phyloP scores from a whole-genome alignment of 2,797 vertebrate species.

The Okamejei kenojei region DNA sequence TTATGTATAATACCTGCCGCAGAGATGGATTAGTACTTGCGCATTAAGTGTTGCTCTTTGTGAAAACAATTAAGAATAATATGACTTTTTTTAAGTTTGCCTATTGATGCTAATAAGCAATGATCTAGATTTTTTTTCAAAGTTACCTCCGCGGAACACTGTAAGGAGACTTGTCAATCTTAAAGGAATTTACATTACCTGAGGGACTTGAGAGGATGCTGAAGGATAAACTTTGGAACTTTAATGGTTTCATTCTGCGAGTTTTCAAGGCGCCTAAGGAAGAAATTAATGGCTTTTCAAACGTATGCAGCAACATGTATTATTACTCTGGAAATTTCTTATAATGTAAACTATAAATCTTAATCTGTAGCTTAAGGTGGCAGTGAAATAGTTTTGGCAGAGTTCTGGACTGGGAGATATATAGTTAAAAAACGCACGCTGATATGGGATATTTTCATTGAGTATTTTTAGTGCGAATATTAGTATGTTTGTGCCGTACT shows the following conservation, averaged over 20 bases:
- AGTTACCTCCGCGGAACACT: not conserved
- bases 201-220: conserved; percentile 28
- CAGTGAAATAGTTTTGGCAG: not conserved
- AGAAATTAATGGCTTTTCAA: conserved; percentile 10
- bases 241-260: conserved; percentile 32
- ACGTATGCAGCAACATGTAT: not conserved
- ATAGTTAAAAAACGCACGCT: not conserved
- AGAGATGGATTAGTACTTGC: not conserved
- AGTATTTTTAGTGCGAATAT: not conserved
- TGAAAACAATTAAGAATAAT: not conserved
- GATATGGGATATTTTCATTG: not conserved
- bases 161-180: not conserved
- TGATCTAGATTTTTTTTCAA: not conserved
- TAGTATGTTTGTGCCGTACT: not conserved
- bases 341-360: conserved; percentile 33
- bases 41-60: not conserved
- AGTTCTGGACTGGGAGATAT: not conserved
- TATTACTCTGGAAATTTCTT: not conserved
- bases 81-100: not conserved
- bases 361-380: not conserved
- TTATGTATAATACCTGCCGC: not conserved
- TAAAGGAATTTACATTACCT: conserved; percentile 1
- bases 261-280: conserved; percentile 15
- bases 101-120: conserved; percentile 4
- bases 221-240: conserved; percentile 35